Conservation (phyloP, 2,797 vertebrate species). For the Chaunax sp. region DNA sequence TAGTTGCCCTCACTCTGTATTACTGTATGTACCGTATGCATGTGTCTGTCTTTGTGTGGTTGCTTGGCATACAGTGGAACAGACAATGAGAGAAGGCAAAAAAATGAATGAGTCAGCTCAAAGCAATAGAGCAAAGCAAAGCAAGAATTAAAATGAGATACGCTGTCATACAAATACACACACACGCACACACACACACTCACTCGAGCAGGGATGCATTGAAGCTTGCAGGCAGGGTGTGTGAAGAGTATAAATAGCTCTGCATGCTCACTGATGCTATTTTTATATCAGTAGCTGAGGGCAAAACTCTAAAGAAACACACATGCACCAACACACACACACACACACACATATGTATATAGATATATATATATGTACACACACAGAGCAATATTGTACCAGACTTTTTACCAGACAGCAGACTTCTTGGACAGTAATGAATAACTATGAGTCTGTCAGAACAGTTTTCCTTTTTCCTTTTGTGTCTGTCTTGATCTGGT, state of each 20-base stretch:
- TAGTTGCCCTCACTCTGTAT: neutral
- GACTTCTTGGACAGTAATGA: constrained; percentile 53
- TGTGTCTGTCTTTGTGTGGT: constrained; percentile 1
- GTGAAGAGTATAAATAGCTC: constrained; percentile 81
- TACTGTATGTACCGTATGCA: neutral
- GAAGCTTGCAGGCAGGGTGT: constrained; percentile 66
- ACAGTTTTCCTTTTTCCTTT: constrained; percentile 35
- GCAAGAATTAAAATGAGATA: constrained; percentile 68
- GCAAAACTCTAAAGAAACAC: constrained; percentile 52
- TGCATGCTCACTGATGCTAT: constrained; percentile 76
- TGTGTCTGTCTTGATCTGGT: constrained; percentile 38
- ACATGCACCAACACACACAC: constrained; percentile 7
- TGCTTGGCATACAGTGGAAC: constrained; percentile 22
- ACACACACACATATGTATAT: constrained; percentile 17
- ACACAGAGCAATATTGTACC: constrained; percentile 26
- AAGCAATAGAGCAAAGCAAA: constrained; percentile 56
- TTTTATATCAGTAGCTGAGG: constrained; percentile 77
- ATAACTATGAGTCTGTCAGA: constrained; percentile 49
- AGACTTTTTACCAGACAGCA: constrained; percentile 43
- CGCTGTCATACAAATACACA: constrained; percentile 6
- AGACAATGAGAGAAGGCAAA: constrained; percentile 22
- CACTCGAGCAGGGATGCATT: constrained; percentile 40
- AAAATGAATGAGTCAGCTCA: constrained; percentile 73
- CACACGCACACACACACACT: neutral
- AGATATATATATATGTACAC: constrained; percentile 7